Evolutionary conservation across 2,888 invertebrate species (phyloP), one percentile per base, ranked within the genome.

Genomic region (Drosophila hamatofila): DNA sequence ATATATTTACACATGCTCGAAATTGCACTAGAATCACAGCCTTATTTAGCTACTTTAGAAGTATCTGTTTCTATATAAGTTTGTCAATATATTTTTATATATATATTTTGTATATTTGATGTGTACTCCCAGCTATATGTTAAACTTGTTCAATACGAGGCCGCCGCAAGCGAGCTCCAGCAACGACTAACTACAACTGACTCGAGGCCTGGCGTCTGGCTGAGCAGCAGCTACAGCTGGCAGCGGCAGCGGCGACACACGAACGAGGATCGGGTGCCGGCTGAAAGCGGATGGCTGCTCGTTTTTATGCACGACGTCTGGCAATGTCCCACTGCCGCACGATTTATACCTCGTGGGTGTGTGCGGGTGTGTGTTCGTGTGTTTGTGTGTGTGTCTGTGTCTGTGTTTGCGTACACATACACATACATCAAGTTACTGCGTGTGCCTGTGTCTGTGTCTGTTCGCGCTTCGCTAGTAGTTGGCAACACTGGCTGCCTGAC

Each of bases 101-200:
- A 55, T 63, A 30, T 61, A 46, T 61, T 37, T 8, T 35, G 16
- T 64, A 46, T 74, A 37, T 49, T 44, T 67, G 41, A 44, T 37
- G 35, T 63, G 42, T 59, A 27, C 39, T 21, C 52, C 52, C n/a
- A 57, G 30, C 41, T 59, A 25, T 60, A 14, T 27, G 30, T 52
- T 64, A 35, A 51, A 71, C 59, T 37, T 60, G 41, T 60, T 54
- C 39, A 25, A 71, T 49, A 61, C 64, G 42, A 57, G 48, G 66
- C 56, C 75, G 68, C 72, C 70, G 57, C 75, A 76, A 76, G 67
- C 85, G 73, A 81, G 80, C 80, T 75, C 72, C 84, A 82, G 80
- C 63, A 76, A 71, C 79, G 80, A 80, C 89, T 81, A 84, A 76
- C 86, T 88, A 84, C 84, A 89, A 84, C 84, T 89, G 84, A 83